Evolutionary conservation across 2,888 invertebrate genomes (phyloP).

Genomic region (Ochropleura plecta): DNA sequence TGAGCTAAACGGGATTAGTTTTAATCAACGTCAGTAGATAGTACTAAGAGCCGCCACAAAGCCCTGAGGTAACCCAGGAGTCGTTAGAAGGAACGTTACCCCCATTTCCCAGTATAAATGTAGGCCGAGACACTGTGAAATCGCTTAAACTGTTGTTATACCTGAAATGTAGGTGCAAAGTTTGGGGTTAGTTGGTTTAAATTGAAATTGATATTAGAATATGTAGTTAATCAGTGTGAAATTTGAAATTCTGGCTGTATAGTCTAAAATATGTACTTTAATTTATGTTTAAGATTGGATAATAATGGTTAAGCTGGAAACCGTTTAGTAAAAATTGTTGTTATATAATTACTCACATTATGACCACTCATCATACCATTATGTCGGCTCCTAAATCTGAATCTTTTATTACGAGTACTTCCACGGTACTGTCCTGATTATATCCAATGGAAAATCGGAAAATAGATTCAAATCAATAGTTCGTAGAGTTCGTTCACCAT

Average conservation of each 20-base stretch:
- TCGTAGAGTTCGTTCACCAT: constrained; percentile 12
- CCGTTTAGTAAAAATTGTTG: neutral
- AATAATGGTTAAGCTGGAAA: constrained; percentile 1
- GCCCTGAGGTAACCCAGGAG: constrained; percentile 56
- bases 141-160: constrained; percentile 49
- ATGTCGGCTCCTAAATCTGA: neutral
- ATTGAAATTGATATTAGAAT: constrained; percentile 28
- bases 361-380: neutral
- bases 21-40: constrained; percentile 63
- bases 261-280: neutral
- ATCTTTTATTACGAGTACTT: constrained; percentile 11
- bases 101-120: constrained; percentile 55
- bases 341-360: neutral
- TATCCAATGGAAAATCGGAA: neutral
- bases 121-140: constrained; percentile 41
- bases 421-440: neutral
- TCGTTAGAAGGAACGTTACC: constrained; percentile 59
- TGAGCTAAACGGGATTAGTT: constrained; percentile 52
- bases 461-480: constrained; percentile 42
- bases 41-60: constrained; percentile 47
- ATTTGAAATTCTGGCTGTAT: constrained; percentile 4
- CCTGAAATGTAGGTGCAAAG: constrained; percentile 41
- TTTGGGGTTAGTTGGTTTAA: constrained; percentile 34
- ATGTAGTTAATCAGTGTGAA: neutral
- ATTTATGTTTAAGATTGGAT: neutral